Base-by-base conservation (phyloP, 2,797 vertebrate genomes). In the Vultur gryphus region DNA sequence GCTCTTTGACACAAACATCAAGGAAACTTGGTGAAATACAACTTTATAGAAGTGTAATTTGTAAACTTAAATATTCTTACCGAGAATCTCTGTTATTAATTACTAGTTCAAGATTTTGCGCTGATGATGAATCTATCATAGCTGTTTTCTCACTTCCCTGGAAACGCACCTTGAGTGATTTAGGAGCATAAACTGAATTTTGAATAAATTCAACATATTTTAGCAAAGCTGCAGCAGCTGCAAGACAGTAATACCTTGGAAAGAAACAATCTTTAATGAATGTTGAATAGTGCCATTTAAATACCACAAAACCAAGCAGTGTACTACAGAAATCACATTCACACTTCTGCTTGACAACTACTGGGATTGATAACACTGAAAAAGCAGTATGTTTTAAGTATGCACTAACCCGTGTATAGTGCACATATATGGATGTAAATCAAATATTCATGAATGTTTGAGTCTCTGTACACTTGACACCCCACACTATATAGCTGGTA, bases 141-240 rank as follows among this genome's bases (percentile, higher is more conserved):
- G 99, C 99, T 17, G 99, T 99, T 97, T 99, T 98, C 93, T 99
- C 99, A 92, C 99, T 99, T 62, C 99, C 99, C 94, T 98, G 99
- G 96, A 99, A 99, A 98, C 82, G 98, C 96, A 99, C 98, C 98
- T 99, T 99, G 58, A 99, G 98, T 13, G 99, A 99, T 94, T 99
- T 99, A 81, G 99, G 98, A 89, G 99, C 99, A 89, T 99, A 99
- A 85, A 99, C 97, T 18, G 98, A 98, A 95, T 99, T 99, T 97
- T 99, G 99, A 95, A 99, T 98, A 96, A 99, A 99, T 97, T 99
- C 99, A 79, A 99, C 97, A 44, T 99, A 99, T 97, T 99, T 99
- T 95, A 99, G 97, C 96, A 99, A 98, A 95, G 99, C 99, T 91
- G 99, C 99, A 67, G 98, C 98, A 95, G 99, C 99, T 96, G 99